These are phyloP conservation scores for Jordanella pulchra DNA, from an alignment of 2,797 vertebrate species.

Conservation along the genomic window DNA sequence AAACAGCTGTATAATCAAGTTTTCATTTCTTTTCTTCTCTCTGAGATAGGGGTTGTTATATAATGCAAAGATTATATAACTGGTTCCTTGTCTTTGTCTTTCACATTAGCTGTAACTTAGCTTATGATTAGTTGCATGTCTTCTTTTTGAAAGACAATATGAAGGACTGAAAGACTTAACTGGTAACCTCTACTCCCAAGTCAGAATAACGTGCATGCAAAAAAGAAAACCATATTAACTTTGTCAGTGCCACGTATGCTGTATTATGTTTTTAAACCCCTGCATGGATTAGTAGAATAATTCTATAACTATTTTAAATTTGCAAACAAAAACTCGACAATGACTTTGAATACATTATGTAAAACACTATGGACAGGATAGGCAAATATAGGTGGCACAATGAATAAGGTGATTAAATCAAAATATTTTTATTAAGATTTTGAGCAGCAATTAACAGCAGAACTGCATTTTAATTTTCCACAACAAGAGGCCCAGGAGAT, in stretches of 20 bases:
- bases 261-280: slow-evolving; percentile 52
- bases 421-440: slow-evolving; percentile 43
- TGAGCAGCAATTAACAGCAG: slow-evolving; percentile 52
- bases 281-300: slow-evolving; percentile 31
- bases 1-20: slow-evolving; percentile 11
- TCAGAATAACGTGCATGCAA: slow-evolving; percentile 16
- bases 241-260: slow-evolving; percentile 55
- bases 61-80: slow-evolving; percentile 32
- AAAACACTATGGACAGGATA: slow-evolving; percentile 5
- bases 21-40: slow-evolving; percentile 67
- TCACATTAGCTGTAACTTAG: slow-evolving; percentile 75
- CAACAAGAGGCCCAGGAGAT: slow-evolving; percentile 54
- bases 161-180: slow-evolving; percentile 40
- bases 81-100: slow-evolving; percentile 64
- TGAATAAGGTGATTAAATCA: slow-evolving; percentile 33
- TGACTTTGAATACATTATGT: slow-evolving; percentile 43
- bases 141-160: slow-evolving; percentile 71
- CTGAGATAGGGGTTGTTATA: slow-evolving; percentile 15
- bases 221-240: slow-evolving; percentile 45
- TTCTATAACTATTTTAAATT: slow-evolving; percentile 49
- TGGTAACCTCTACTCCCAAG: not conserved
- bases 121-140: slow-evolving; percentile 76
- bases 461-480: slow-evolving; percentile 52
- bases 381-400: slow-evolving; percentile 10
- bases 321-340: slow-evolving; percentile 48